Evolutionary conservation across 2,888 invertebrate genomes (phyloP), one percentile per base, ranked within the genome.

Genomic region (Catocala fraxini): DNA sequence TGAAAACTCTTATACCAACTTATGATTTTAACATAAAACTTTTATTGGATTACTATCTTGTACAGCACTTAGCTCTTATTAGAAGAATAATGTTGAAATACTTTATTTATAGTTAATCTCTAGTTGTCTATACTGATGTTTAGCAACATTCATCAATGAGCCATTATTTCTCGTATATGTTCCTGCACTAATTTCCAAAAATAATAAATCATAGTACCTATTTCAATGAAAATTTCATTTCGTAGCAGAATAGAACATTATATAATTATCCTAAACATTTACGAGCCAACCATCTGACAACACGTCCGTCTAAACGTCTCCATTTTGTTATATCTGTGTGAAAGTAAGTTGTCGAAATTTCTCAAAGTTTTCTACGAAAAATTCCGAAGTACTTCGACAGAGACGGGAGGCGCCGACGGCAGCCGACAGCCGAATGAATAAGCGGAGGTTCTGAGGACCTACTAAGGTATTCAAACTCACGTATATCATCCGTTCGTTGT

Each of bases 351-450:
- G 77, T 77, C 74, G 71, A 81, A 82, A 78, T 67, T 75, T 75
- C 70, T 61, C 74, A 70, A 83, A 84, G 82, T 85, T 86, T 77
- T 65, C 67, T 9, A 71, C 67, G 76, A 75, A 80, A 80, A 81
- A 79, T 78, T 80, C 71, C 67, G 60, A 69, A 71, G 69, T 78
- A 80, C 73, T 60, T 81, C 66, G 59, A 48, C 47, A 65, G 56
- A 75, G 74, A 71, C 83, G 83, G 75, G 81, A 74, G 80, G 68
- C 80, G 76, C 70, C 81, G 75, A 63, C 79, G 79, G 71, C 70
- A 71, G 77, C 71, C 80, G 75, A 75, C 80, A 73, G 73, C 75
- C 78, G 85, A 85, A 77, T 84, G 87, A 87, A 81, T 79, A 80
- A 76, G 68, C 70, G 66, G 61, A 65, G 63, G 65, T 69, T 71